Evolutionary conservation across 2,888 invertebrate species (phyloP).

Genomic region (Oasisia sp.): DNA sequence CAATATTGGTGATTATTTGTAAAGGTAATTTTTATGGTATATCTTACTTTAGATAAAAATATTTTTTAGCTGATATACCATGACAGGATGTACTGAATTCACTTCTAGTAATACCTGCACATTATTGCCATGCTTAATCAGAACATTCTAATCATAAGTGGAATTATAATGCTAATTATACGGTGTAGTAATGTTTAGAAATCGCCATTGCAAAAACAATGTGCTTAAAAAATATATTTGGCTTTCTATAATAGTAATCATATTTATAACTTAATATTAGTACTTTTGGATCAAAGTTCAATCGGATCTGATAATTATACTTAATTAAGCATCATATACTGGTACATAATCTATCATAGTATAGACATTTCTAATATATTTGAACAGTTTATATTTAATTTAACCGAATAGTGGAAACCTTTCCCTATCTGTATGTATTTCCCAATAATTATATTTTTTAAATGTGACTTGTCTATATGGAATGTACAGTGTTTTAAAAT

Average conservation of each 20-base stretch:
- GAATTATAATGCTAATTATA: background rate
- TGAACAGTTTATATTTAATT: background rate
- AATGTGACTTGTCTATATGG: too few species aligned
- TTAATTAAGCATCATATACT: background rate
- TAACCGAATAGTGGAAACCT: background rate
- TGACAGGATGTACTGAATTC: background rate
- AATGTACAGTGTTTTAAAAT: background rate
- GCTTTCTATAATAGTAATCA: background rate
- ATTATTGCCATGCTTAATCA: background rate
- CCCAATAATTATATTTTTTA: background rate
- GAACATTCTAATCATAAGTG: background rate
- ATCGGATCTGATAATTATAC: background rate
- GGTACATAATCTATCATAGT: background rate
- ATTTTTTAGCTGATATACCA: background rate
- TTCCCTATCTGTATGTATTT: background rate
- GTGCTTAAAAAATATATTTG: background rate
- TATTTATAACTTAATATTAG: background rate
- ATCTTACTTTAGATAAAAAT: background rate
- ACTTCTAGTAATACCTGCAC: background rate
- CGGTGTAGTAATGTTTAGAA: background rate
- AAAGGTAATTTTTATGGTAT: background rate
- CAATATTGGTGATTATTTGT: background rate
- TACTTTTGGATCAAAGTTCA: background rate
- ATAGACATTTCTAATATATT: background rate
- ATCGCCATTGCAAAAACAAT: background rate